phyloP scores from a whole-genome alignment of 1,140 invertebrate genomes.

The Leptestheria dahalacensis region DNA sequence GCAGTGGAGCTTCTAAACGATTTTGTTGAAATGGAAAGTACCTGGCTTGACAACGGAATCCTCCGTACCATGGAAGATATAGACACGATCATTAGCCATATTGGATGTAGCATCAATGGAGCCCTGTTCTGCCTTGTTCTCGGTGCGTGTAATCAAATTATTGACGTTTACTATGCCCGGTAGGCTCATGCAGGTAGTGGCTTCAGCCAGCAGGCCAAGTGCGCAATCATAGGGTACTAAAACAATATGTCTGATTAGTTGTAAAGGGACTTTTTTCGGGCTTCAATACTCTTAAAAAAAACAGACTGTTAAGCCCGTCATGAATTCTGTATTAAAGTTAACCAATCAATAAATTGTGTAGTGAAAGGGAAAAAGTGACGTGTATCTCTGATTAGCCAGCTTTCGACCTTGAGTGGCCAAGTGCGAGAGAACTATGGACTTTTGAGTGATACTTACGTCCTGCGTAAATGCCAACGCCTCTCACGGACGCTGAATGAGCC shows the following conservation, averaged over 20 bases:
- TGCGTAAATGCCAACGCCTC: constrained; percentile 28
- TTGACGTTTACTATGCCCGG: constrained; percentile 22
- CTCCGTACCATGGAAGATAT: constrained; percentile 26
- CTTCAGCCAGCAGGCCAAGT: constrained; percentile 20
- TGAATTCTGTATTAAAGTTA: too few species aligned
- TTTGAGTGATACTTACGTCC: constrained; percentile 23
- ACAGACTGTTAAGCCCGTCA: too few species aligned
- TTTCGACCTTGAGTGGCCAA: too few species aligned
- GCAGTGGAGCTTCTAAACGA: too few species aligned
- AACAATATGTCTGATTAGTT: neutral
- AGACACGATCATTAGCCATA: constrained; percentile 25
- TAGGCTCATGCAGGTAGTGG: constrained; percentile 25
- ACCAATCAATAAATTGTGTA: neutral
- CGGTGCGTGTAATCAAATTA: constrained; percentile 19
- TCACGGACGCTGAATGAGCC: constrained; percentile 25
- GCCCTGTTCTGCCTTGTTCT: constrained; percentile 20
- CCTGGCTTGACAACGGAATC: constrained; percentile 28
- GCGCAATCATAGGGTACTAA: constrained; percentile 28
- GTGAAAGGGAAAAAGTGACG: too few species aligned
- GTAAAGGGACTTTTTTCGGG: too few species aligned
- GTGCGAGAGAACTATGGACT: constrained; percentile 8
- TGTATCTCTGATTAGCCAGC: neutral
- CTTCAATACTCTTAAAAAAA: too few species aligned
- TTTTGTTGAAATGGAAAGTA: constrained; percentile 17
- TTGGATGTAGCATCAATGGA: constrained; percentile 26